These are phyloP conservation scores for Melieria omissa DNA, from an alignment of 2,888 invertebrate species.

Conservation along the genomic window DNA sequence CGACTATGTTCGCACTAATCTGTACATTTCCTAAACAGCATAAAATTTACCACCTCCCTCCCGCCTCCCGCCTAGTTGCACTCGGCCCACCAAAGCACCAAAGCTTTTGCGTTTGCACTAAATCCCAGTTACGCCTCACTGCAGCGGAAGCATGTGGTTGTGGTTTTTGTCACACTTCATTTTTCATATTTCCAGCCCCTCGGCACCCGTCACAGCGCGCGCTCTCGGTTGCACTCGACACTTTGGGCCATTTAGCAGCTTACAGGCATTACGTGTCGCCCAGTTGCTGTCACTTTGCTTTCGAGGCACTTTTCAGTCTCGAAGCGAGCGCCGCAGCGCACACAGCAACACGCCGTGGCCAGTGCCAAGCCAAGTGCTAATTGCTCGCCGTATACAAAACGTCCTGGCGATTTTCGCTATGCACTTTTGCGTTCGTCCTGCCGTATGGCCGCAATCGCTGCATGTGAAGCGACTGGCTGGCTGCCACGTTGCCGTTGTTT, in stretches of 20 bases:
- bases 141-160: constrained; percentile 22
- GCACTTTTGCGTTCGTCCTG: not conserved
- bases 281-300: constrained; percentile 14
- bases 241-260: constrained; percentile 27
- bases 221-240: constrained; percentile 4
- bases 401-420: constrained; percentile 44
- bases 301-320: constrained; percentile 6
- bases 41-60: too few species aligned
- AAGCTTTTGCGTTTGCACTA: too few species aligned
- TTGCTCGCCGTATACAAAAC: constrained; percentile 48
- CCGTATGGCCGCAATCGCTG: not conserved
- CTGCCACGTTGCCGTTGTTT: too few species aligned
- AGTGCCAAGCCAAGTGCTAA: constrained; percentile 45
- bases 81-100: too few species aligned
- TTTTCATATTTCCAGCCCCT: constrained; percentile 21
- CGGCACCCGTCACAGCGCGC: not conserved
- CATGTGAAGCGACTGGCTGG: too few species aligned
- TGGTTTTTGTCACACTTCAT: constrained; percentile 31
- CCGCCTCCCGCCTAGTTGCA: too few species aligned
- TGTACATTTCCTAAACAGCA: too few species aligned
- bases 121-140: too few species aligned
- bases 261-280: constrained; percentile 11
- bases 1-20: too few species aligned
- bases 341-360: not conserved
- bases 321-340: not conserved